Evolutionary conservation across 2,113 vertebrate species (phyloP).

Genomic region (Apistogramma diplotaenia): DNA sequence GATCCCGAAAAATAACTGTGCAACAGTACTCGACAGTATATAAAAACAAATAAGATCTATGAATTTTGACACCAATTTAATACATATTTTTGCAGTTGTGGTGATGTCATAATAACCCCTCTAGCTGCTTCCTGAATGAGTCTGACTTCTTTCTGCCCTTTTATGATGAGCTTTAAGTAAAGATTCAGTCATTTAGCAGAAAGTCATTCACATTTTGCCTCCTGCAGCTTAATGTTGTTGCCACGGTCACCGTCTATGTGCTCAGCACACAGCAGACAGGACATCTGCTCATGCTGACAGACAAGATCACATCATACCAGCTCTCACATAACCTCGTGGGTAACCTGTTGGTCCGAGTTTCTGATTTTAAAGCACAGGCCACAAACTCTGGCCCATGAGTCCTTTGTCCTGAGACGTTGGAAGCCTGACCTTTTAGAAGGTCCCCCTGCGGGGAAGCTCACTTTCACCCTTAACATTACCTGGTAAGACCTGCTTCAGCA

Average conservation of each 20-base stretch:
- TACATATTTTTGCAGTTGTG: background rate
- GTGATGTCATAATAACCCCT: background rate
- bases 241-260: background rate
- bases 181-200: background rate
- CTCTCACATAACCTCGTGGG: conserved; percentile 12
- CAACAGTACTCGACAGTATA: background rate
- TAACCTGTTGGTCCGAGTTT: conserved; percentile 12
- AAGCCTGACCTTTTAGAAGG: background rate
- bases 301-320: conserved; percentile 31
- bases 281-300: conserved; percentile 34
- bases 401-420: background rate
- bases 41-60: background rate
- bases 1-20: background rate
- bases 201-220: background rate
- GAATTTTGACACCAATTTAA: background rate
- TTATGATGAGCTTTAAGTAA: background rate
- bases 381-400: background rate
- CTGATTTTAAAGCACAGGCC: background rate
- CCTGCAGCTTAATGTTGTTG: background rate
- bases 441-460: background rate
- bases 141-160: background rate
- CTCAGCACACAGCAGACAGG: background rate
- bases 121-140: background rate
- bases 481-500: background rate
- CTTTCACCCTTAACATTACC: background rate